A percentile compares a stretch with the other conserved stretches of the same genome.
These are phyloP conservation scores for Microtus montanus DNA, from an alignment of 2,113 vertebrate genomes.

Conservation along the genomic window DNA sequence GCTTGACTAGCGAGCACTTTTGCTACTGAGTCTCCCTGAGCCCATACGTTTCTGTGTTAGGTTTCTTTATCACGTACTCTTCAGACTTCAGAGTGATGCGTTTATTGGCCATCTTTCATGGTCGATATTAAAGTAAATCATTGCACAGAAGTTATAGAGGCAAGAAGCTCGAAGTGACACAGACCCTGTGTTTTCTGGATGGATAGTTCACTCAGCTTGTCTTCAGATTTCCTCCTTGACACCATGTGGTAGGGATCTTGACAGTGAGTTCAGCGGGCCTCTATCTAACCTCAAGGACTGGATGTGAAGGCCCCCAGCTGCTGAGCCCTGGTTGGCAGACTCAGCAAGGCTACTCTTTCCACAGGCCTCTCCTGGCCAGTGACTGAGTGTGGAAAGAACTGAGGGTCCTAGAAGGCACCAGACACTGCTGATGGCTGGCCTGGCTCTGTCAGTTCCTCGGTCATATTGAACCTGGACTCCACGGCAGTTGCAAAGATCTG, in stretches of 20 bases:
- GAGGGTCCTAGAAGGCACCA: neutral
- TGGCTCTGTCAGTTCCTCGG: neutral
- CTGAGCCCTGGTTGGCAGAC: neutral
- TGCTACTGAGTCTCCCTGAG: no score
- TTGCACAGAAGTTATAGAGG: slow-evolving; percentile 51
- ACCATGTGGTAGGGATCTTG: neutral
- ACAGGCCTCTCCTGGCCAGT: neutral
- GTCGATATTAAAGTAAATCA: slow-evolving; percentile 25
- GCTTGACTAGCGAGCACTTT: neutral
- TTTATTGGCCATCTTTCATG: slow-evolving; percentile 61
- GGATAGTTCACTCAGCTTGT: slow-evolving; percentile 15
- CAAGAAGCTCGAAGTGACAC: neutral
- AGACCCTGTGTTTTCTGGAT: slow-evolving; percentile 60
- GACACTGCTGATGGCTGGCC: neutral
- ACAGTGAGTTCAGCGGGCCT: neutral
- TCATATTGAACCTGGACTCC: neutral
- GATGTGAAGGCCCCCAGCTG: neutral
- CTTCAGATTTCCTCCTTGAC: neutral
- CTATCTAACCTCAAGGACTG: neutral
- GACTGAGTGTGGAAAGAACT: neutral
- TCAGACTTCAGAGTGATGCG: neutral
- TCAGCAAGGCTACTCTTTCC: neutral
- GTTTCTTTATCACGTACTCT: neutral
- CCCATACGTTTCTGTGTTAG: neutral
- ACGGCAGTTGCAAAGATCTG: neutral